A percentile compares a stretch with the other conserved stretches of the same genome.
Conservation (phyloP, 2,797 vertebrate species). For the Anomalospiza imberbis region DNA sequence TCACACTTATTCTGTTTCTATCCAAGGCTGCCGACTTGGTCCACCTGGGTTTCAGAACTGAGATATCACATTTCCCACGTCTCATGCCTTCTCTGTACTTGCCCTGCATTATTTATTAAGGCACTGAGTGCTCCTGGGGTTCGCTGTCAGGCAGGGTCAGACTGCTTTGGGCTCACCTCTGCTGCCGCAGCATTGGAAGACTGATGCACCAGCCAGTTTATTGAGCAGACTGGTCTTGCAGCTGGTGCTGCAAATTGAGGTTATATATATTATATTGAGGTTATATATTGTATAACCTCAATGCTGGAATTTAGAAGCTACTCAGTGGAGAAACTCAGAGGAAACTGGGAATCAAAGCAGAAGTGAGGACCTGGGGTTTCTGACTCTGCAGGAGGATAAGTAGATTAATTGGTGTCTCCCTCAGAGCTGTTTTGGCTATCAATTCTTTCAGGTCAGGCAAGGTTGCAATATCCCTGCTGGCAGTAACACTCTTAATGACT, state of each 20-base stretch:
- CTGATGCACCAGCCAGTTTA: not conserved
- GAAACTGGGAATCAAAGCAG: not conserved
- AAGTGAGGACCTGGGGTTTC: not conserved
- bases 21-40: constrained; percentile 68
- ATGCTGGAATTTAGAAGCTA: not conserved
- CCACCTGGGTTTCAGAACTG: constrained; percentile 73
- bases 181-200: not conserved
- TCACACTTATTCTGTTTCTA: constrained; percentile 78
- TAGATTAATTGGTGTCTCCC: not conserved
- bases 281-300: not conserved
- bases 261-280: not conserved
- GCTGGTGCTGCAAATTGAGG: not conserved
- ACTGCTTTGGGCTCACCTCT: constrained; percentile 40
- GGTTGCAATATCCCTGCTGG: not conserved
- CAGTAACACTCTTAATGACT: constrained; percentile 20
- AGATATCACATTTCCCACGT: constrained; percentile 76
- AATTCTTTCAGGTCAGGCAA: not conserved
- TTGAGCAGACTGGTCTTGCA: not conserved
- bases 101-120: constrained; percentile 75
- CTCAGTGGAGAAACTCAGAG: not conserved
- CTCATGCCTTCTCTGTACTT: constrained; percentile 62
- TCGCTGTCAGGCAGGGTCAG: constrained; percentile 28
- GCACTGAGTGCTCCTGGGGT: constrained; percentile 55
- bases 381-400: not conserved
- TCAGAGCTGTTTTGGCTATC: not conserved